Conservation (phyloP, 2,888 invertebrate species). For the Scotopteryx bipunctaria region DNA sequence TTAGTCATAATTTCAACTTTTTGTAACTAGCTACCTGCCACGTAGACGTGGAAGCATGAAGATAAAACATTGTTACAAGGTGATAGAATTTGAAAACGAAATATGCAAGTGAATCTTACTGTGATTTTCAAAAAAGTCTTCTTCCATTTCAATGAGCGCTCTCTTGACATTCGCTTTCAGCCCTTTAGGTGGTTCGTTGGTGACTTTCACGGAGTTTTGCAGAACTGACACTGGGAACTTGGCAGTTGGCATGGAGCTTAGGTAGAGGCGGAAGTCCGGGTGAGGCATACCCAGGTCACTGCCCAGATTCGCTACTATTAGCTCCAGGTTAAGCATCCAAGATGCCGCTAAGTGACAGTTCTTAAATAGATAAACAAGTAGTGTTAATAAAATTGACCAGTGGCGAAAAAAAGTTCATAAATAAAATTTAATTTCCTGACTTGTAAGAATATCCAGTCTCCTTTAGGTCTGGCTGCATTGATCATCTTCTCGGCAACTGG, state of each 20-base stretch:
- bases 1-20: too few relatives aligned
- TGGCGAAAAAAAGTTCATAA: too few relatives aligned
- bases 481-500: conserved; percentile 93
- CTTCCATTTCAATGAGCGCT: conserved; percentile 90
- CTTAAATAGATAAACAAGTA: too few relatives aligned
- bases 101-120: too few relatives aligned
- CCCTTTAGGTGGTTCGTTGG: conserved; percentile 97
- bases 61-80: neutral
- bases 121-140: conserved; percentile 91
- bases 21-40: too few relatives aligned
- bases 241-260: conserved; percentile 95
- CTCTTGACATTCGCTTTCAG: conserved; percentile 93
- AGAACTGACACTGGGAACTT: conserved; percentile 95
- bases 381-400: too few relatives aligned
- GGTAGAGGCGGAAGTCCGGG: conserved; percentile 89
- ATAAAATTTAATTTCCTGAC: too few relatives aligned
- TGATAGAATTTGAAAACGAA: neutral
- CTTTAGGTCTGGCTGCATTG: conserved; percentile 86
- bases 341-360: conserved; percentile 97
- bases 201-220: conserved; percentile 96
- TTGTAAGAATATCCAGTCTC: conserved; percentile 95
- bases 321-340: conserved; percentile 94
- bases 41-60: too few relatives aligned
- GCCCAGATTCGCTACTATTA: conserved; percentile 88
- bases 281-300: conserved; percentile 87